Evolutionary conservation across 1,140 invertebrate genomes (phyloP), one percentile per base, ranked within the genome.

Genomic region (Dendroctonus valens): DNA sequence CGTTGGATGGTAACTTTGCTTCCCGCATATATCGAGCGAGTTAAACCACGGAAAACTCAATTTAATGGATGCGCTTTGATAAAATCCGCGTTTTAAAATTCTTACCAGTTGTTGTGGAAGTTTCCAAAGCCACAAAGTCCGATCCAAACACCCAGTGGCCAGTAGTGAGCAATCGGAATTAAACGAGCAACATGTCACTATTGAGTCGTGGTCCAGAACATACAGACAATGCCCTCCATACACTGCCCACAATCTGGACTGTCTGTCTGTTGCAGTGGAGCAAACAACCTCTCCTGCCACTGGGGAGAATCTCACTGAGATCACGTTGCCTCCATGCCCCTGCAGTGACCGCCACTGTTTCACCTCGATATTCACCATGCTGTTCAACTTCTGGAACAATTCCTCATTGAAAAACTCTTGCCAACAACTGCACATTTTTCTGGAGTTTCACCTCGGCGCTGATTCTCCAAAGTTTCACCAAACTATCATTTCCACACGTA

Each of bases 381-480:
- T 60, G 37, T 69, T 57, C 14, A 15, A 42, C 54, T 53, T 42
- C 71, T 70, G 52, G 39, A 69, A 65, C 26, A n/a, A 44, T n/a
- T 26, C 3, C 26, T 3, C 26, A 26, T 26, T 26, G 26, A 26
- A 26, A 26, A 26, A 26, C 26, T 26, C 1, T 26, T 26, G 26
- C 26, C 26, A 26, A 26, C 26, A 26, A 26, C 26, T 26, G 26
- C 26, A 26, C 3, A 26, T 26, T 26, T n/a, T n/a, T n/a, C n/a
- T 26, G 26, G 1, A 26, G 26, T 26, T 26, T 26, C 3, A 26
- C 39, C 75, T 74, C 26, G 48, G 83, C 74, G 8, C 77, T 79
- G 11, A 91, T 80, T 48, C 82, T 82, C 89, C 89, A 92, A 3
- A 91, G 70, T 74, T 89, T 89, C 0, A 91, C 83, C 1, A 86